phyloP scores from a whole-genome alignment of 2,888 invertebrate species.

The Poecilus cupreus region DNA sequence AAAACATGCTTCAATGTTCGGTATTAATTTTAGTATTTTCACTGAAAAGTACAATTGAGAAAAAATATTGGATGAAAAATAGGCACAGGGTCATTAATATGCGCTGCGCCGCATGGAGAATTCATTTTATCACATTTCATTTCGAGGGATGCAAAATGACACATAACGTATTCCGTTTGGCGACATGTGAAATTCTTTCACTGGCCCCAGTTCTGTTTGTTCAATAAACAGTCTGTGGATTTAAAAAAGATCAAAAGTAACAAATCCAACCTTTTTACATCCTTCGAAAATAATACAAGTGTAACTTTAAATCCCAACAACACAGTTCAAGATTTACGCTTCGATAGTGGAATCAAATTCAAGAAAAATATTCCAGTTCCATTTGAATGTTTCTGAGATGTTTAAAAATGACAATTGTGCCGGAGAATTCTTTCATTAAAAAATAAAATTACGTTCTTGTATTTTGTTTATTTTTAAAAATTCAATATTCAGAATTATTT shows the following conservation, averaged over 20 bases:
- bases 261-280: background rate
- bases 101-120: background rate
- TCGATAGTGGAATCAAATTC: background rate
- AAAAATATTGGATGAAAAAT: background rate
- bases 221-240: background rate
- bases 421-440: background rate
- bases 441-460: background rate
- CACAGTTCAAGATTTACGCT: no score
- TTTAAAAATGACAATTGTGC: no score
- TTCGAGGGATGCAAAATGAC: background rate
- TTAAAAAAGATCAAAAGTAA: constrained; percentile 14
- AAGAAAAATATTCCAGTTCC: background rate
- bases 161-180: constrained; percentile 1
- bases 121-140: background rate
- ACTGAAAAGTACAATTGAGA: background rate
- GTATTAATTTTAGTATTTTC: background rate
- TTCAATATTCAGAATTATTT: background rate
- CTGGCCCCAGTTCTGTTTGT: background rate
- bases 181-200: background rate
- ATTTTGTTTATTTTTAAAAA: background rate
- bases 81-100: background rate
- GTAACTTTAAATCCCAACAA: no score
- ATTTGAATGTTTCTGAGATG: no score
- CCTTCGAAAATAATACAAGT: background rate
- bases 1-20: background rate